Base-by-base conservation (phyloP, 2,888 invertebrate genomes). In the Cheiracanthium punctorium region DNA sequence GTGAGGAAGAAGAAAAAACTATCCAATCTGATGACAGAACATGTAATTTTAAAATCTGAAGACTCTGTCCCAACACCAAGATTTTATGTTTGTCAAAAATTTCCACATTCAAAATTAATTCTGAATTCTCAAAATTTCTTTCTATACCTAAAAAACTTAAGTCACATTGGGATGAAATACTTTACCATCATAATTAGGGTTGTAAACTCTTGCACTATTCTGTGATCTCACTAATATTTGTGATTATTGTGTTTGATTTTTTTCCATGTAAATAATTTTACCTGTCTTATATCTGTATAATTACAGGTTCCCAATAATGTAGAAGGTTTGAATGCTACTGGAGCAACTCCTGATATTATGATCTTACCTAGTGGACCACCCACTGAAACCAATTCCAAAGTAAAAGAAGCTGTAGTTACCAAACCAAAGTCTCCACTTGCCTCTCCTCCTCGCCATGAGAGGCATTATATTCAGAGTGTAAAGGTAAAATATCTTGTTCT, bases 371-470 rank as follows among this genome's bases (percentile, higher is more conserved):
- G 65, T 29, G 67, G 64, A 17, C 76, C 81, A 67, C 71, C 80
- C 17, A 32, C 69, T 24, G 86, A 88, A 52, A 41, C 77, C n/a
- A 80, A 72, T 58, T 64, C 71, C 28, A 80, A 76, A 73, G 48
- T 89, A 30, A 89, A 89, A 80, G 89, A 89, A 69, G 89, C 89
- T 17, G 84, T 87, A 32, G 88, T 89, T 10, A 77, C 88, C 8
- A 88, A 88, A 67, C 88, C 87, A 24, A 89, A 87, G 64, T 89
- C 88, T 29, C 88, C 88, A 12, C 72, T 73, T 43, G 70, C 87
- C n/a, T 88, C 89, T 1, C 88, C 88, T 14, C 73, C 82, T n/a
- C 72, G 77, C 43, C 85, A 82, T 79, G 88, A 89, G 64, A 80
- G 52, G 24, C 80, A 87, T 82, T 79, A 75, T 41, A 80, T 86